Evolutionary conservation across 92 coral and sea anemone genomes (phyloP).

Genomic region (Paragorgia papillata): DNA sequence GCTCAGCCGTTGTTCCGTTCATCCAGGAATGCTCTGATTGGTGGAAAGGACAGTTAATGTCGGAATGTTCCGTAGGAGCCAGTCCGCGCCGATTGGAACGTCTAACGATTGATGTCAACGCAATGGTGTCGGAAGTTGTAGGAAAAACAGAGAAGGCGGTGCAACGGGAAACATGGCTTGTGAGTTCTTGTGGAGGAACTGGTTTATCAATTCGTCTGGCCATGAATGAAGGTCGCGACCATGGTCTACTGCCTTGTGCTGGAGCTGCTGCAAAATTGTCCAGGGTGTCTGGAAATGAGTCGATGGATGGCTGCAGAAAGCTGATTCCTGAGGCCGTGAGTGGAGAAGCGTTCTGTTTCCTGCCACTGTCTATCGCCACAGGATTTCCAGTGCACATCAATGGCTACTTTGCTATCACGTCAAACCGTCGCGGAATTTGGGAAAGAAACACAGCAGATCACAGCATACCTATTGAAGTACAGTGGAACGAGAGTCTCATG

Average conservation of each 20-base stretch:
- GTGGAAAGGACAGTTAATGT: constrained; percentile 8
- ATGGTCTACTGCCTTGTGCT: constrained; percentile 62
- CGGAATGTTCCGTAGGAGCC: not conserved
- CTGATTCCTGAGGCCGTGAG: constrained; percentile 2
- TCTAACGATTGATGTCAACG: not conserved
- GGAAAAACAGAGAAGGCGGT: constrained; percentile 47
- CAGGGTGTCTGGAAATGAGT: not conserved
- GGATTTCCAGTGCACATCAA: constrained; percentile 74
- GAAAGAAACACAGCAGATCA: constrained; percentile 65
- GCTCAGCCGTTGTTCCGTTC: constrained; percentile 3
- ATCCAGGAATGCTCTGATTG: constrained; percentile 59
- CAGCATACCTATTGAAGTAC: constrained; percentile 63
- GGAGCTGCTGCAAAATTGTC: constrained; percentile 59
- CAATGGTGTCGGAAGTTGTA: not conserved
- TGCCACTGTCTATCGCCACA: constrained; percentile 70
- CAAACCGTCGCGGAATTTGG: constrained; percentile 84
- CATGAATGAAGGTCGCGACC: constrained; percentile 62
- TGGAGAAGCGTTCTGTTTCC: constrained; percentile 75
- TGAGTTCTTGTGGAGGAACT: constrained; percentile 54
- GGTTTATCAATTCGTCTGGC: constrained; percentile 55
- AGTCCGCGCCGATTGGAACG: not conserved
- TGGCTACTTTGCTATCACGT: constrained; percentile 76
- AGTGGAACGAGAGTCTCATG: constrained; percentile 70
- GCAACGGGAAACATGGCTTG: constrained; percentile 62
- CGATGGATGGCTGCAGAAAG: constrained; percentile 5